Evolutionary conservation across 2,888 invertebrate genomes (phyloP), one percentile per base, ranked within the genome.

Genomic region (Euzetes globulus): DNA sequence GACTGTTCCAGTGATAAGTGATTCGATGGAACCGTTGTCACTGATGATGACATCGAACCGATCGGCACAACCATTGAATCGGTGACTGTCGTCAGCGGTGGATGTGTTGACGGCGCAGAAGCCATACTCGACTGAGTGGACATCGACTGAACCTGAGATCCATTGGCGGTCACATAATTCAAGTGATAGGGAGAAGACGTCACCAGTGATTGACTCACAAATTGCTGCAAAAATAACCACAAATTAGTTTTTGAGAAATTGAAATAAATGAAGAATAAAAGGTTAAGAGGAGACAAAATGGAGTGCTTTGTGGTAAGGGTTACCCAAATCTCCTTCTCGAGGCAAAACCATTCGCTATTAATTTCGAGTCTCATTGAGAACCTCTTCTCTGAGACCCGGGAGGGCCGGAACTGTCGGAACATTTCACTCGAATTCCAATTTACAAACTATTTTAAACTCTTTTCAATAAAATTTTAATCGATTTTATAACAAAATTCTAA

Each of bases 401-500:
- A 68, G 13, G 68, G 68, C 1, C 68, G 41, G 68, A 68, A 68
- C 68, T 68, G 68, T 22, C 68, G 41, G 25, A n/a, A n/a, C n/a
- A n/a, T n/a, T n/a, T n/a, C n/a, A n/a, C n/a, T n/a, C n/a, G n/a
- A n/a, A n/a, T n/a, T n/a, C n/a, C n/a, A n/a, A n/a, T n/a, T n/a
- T n/a, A n/a, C n/a, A n/a, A n/a, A n/a, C n/a, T n/a, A n/a, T n/a
- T n/a, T n/a, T n/a, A n/a, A n/a, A n/a, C n/a, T n/a, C n/a, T n/a
- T n/a, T n/a, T n/a, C n/a, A n/a, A n/a, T n/a, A n/a, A n/a, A n/a
- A n/a, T n/a, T n/a, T n/a, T n/a, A n/a, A n/a, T n/a, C n/a, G n/a
- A n/a, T n/a, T n/a, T n/a, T n/a, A n/a, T n/a, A n/a, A n/a, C n/a
- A n/a, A n/a, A n/a, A n/a, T n/a, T n/a, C n/a, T n/a, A n/a, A n/a